Percentiles rank a stretch among this genome's conserved stretches.
Conservation (phyloP, 92 coral and sea anemone species). For the Actinernus sp. region DNA sequence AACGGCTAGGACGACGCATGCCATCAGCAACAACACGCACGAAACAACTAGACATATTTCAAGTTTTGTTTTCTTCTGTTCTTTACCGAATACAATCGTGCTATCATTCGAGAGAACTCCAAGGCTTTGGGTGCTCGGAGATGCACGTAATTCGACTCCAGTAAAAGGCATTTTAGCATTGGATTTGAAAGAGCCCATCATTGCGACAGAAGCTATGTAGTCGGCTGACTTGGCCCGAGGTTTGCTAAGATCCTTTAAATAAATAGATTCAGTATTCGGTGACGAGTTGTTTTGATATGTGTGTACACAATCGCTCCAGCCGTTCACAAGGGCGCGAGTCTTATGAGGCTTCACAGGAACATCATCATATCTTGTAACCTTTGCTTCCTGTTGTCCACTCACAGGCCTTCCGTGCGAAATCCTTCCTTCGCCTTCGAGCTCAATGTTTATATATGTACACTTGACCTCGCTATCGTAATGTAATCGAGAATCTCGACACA, state of each 20-base stretch:
- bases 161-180: background rate
- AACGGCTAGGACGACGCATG: constrained; percentile 65
- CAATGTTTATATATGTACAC: constrained; percentile 25
- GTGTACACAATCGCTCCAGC: constrained; percentile 3
- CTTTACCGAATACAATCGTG: constrained; percentile 44
- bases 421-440: constrained; percentile 19
- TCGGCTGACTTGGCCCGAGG: constrained; percentile 46
- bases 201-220: constrained; percentile 17
- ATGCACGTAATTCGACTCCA: constrained; percentile 45
- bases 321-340: constrained; percentile 19
- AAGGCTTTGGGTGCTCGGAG: constrained; percentile 77
- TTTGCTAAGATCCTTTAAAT: constrained; percentile 45
- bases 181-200: constrained; percentile 16
- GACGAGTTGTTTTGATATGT: constrained; percentile 28
- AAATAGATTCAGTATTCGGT: constrained; percentile 51
- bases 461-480: too few species aligned
- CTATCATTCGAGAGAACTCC: constrained; percentile 59
- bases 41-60: constrained; percentile 40
- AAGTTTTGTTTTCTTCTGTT: constrained; percentile 26
- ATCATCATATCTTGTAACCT: constrained; percentile 5
- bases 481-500: too few species aligned
- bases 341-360: constrained; percentile 16
- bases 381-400: constrained; percentile 4
- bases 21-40: constrained; percentile 71
- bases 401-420: constrained; percentile 34